These are phyloP conservation scores for Pseudobourletiella spinata DNA, from an alignment of 1,140 invertebrate species.

Conservation along the genomic window DNA sequence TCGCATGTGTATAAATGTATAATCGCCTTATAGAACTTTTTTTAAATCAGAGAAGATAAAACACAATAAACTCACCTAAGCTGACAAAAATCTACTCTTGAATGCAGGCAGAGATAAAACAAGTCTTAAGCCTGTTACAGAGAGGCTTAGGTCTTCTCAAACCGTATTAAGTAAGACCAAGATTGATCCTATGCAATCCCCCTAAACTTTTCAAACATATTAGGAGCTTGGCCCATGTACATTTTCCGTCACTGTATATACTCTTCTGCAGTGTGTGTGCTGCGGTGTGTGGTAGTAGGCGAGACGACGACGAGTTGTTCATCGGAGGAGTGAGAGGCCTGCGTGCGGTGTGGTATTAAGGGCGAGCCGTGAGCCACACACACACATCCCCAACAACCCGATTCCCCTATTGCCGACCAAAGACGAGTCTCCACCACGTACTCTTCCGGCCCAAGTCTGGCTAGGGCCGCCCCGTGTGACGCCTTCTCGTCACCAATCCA, in stretches of 20 bases:
- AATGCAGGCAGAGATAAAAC: constrained; percentile 42
- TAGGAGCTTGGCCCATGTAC: background rate
- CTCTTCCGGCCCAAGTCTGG: background rate
- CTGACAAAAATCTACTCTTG: constrained; percentile 41
- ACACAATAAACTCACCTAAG: constrained; percentile 43
- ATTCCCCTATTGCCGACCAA: too few relatives aligned
- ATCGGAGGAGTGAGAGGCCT: too few relatives aligned
- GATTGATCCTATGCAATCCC: constrained; percentile 39
- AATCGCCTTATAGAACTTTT: constrained; percentile 40
- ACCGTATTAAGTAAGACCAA: constrained; percentile 43
- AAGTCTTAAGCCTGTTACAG: constrained; percentile 43
- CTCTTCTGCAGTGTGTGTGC: too few relatives aligned
- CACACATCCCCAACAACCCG: too few relatives aligned
- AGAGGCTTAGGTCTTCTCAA: constrained; percentile 41
- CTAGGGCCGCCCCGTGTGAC: background rate
- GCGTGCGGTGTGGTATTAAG: too few relatives aligned
- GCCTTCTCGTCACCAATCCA: background rate
- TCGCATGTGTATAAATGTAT: constrained; percentile 28
- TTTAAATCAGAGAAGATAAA: constrained; percentile 41
- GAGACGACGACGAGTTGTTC: too few relatives aligned
- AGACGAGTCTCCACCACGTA: background rate
- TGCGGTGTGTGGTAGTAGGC: too few relatives aligned
- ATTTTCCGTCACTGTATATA: too few relatives aligned
- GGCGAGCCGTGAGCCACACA: too few relatives aligned
- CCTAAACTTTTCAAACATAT: constrained; percentile 33